Evolutionary conservation across 2,888 invertebrate species (phyloP).

Genomic region (Tetragnatha montana): DNA sequence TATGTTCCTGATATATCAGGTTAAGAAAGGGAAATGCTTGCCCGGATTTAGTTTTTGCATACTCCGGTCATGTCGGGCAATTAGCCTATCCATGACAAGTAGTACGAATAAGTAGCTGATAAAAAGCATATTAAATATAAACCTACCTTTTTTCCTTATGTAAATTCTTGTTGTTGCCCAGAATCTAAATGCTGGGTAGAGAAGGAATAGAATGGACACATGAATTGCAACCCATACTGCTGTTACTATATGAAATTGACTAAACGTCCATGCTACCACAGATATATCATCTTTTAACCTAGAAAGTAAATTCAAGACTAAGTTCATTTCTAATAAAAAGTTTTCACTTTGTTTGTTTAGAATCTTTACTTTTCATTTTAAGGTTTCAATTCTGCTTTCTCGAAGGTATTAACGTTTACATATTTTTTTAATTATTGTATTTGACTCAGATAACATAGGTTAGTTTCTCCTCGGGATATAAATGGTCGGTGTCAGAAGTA

Average conservation of each 20-base stretch:
- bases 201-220: constrained; percentile 75
- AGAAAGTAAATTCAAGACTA: not conserved
- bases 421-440: too few species aligned
- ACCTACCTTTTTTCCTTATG: constrained; percentile 38
- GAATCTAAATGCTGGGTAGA: constrained; percentile 78
- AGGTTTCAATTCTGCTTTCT: too few species aligned
- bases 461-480: not conserved
- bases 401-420: too few species aligned
- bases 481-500: constrained; percentile 27
- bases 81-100: not conserved
- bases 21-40: not conserved
- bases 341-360: too few species aligned
- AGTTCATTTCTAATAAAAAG: too few species aligned
- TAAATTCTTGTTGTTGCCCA: constrained; percentile 75
- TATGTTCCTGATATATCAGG: not conserved
- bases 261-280: constrained; percentile 80
- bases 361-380: too few species aligned
- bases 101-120: not conserved
- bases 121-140: not conserved
- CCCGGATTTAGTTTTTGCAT: not conserved
- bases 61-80: not conserved
- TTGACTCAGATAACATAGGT: too few species aligned
- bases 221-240: constrained; percentile 79
- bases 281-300: constrained; percentile 80
- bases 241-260: constrained; percentile 80